These are phyloP conservation scores for Mallateleia sp. DNA, from an alignment of 2,888 invertebrate species.

Conservation along the genomic window DNA sequence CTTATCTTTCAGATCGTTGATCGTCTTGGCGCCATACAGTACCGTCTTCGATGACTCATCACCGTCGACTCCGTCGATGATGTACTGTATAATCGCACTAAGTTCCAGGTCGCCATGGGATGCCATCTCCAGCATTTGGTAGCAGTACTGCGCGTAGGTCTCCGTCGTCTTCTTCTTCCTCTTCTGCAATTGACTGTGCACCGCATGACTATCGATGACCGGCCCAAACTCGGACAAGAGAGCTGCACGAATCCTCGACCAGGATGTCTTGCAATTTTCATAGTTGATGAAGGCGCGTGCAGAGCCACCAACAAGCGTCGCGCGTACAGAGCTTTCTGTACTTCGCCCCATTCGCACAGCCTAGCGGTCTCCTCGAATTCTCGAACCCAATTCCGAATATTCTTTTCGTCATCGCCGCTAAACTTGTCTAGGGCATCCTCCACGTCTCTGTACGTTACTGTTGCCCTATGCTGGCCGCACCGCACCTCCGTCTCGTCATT, in stretches of 20 bases:
- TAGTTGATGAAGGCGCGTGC: constrained; percentile 23
- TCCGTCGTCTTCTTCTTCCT: constrained; percentile 64
- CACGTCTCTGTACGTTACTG: constrained; percentile 63
- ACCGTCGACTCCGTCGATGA: constrained; percentile 75
- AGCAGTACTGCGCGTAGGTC: constrained; percentile 73
- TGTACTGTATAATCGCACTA: constrained; percentile 70
- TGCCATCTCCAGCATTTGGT: constrained; percentile 75
- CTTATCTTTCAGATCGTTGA: constrained; percentile 61
- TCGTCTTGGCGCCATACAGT: constrained; percentile 39
- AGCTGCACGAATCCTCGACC: not conserved
- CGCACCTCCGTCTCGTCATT: not conserved
- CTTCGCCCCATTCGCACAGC: constrained; percentile 65
- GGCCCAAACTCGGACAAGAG: not conserved
- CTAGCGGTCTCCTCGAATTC: constrained; percentile 68
- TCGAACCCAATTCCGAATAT: constrained; percentile 45
- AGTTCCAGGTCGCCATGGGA: constrained; percentile 72
- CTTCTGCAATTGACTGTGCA: constrained; percentile 24
- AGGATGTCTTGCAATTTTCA: not conserved
- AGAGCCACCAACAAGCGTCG: constrained; percentile 55
- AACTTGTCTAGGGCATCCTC: constrained; percentile 67
- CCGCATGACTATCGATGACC: constrained; percentile 52
- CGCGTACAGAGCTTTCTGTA: constrained; percentile 63
- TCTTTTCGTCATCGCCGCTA: constrained; percentile 60
- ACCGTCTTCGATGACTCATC: constrained; percentile 67
- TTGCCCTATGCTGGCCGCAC: not conserved